phyloP scores from a whole-genome alignment of 2,113 vertebrate genomes.

The Martes martes region DNA sequence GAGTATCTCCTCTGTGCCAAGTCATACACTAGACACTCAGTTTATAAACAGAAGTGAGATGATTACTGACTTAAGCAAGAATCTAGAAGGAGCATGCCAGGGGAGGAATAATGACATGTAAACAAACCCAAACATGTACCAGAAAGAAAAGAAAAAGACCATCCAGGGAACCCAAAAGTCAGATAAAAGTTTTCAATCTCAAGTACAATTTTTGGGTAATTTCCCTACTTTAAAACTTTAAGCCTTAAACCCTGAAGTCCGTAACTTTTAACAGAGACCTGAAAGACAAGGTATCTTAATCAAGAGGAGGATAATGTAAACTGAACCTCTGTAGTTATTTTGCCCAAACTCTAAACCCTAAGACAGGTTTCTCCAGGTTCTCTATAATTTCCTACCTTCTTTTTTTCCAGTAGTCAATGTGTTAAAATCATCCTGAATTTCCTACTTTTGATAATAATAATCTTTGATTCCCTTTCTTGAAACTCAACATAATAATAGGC shows the following conservation, averaged over 20 bases:
- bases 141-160: neutral
- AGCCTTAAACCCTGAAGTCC: neutral
- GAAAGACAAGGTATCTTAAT: neutral
- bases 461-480: neutral
- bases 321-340: neutral
- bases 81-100: neutral
- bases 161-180: neutral
- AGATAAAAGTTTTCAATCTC: slow-evolving; percentile 1
- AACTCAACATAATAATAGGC: neutral
- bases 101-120: neutral
- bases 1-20: neutral
- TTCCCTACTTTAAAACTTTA: neutral
- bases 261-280: neutral
- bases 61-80: neutral
- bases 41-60: neutral
- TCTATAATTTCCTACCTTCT: neutral
- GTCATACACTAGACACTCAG: neutral
- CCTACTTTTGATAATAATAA: neutral
- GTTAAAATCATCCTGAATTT: neutral
- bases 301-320: neutral
- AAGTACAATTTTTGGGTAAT: neutral
- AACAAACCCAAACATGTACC: neutral
- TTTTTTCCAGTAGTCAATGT: neutral
- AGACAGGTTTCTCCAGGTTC: neutral
- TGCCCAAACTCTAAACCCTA: neutral